These are phyloP conservation scores for Drosophila ananassae DNA, from an alignment of 1,140 invertebrate species.

Conservation along the genomic window DNA sequence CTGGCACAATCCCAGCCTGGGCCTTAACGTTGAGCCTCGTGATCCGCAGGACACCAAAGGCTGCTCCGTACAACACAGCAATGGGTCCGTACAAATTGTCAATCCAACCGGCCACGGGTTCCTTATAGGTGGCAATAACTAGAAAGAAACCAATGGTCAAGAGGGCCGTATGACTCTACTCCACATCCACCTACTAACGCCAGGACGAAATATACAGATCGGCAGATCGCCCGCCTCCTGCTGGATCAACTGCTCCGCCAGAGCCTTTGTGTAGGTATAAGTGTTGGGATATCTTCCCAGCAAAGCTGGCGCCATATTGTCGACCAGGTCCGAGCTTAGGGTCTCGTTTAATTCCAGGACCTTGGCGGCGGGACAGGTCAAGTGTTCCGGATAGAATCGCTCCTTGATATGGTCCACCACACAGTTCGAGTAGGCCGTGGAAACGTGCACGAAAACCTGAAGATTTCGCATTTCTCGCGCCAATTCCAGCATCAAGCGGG, in stretches of 20 bases:
- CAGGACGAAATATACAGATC: conserved; percentile 88
- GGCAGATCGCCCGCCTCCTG: conserved; percentile 89
- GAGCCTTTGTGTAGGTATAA: conserved; percentile 92
- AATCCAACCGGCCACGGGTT: conserved; percentile 91
- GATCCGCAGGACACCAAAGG: conserved; percentile 89
- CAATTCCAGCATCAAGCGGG: conserved; percentile 85
- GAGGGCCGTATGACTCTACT: background rate
- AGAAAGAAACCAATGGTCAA: conserved; percentile 1
- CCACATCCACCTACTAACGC: conserved; percentile 86
- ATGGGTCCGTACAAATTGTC: conserved; percentile 96
- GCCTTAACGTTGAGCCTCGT: conserved; percentile 84
- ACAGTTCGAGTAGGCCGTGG: conserved; percentile 90
- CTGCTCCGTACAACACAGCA: conserved; percentile 88
- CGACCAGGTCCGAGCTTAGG: conserved; percentile 86
- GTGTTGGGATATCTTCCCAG: conserved; percentile 91
- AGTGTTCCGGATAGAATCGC: conserved; percentile 89
- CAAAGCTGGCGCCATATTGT: conserved; percentile 88
- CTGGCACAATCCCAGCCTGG: conserved; percentile 92
- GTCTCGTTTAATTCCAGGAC: conserved; percentile 85
- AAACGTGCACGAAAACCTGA: conserved; percentile 88
- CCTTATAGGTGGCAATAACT: conserved; percentile 92
- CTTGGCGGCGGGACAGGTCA: conserved; percentile 87
- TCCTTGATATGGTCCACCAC: conserved; percentile 87
- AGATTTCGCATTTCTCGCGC: conserved; percentile 88
- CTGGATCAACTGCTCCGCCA: conserved; percentile 90